A percentile compares a stretch with the other conserved stretches of the same genome.
phyloP scores from a whole-genome alignment of 1,140 invertebrate species.

The Sipha flava region DNA sequence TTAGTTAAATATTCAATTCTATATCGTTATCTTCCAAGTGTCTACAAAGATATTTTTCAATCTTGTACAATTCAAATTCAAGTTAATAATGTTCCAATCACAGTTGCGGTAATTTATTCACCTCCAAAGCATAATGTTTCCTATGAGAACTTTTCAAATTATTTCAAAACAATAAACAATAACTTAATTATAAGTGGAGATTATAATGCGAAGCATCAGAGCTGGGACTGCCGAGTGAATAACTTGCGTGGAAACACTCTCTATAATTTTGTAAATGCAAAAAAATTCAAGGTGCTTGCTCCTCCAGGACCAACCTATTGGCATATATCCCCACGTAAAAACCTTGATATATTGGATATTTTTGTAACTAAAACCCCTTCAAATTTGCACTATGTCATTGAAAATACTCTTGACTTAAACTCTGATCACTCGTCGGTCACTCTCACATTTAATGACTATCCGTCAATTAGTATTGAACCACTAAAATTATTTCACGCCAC shows the following conservation, averaged over 20 bases:
- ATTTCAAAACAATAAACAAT: too few relatives aligned
- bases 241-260: constrained; percentile 41
- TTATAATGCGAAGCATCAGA: too few relatives aligned
- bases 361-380: neutral
- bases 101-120: too few relatives aligned
- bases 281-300: too few relatives aligned
- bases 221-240: too few relatives aligned
- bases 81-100: too few relatives aligned
- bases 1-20: neutral
- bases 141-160: too few relatives aligned
- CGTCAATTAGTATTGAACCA: neutral
- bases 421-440: constrained; percentile 18
- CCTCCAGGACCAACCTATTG: constrained; percentile 5
- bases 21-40: neutral
- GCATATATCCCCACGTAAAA: neutral
- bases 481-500: too few relatives aligned
- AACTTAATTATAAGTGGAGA: too few relatives aligned
- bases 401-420: neutral
- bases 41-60: neutral
- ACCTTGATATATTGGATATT: neutral
- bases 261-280: too few relatives aligned
- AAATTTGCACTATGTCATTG: neutral
- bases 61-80: constrained; percentile 9
- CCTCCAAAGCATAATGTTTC: too few relatives aligned
- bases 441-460: neutral